Evolutionary conservation across 2,797 vertebrate genomes (phyloP).

Genomic region (Anas bernieri): DNA sequence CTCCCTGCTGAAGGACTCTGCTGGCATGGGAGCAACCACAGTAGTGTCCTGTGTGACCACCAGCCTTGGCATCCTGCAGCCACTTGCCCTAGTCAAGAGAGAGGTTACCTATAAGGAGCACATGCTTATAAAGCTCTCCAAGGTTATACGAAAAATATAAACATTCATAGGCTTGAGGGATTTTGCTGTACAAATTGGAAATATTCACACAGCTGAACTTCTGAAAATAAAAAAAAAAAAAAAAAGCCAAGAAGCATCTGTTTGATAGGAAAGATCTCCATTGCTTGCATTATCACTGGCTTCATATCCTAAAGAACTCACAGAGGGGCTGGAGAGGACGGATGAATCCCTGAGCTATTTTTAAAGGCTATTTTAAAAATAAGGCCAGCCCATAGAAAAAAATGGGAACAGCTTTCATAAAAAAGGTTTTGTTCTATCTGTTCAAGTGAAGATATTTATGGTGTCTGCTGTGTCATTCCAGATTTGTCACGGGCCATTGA

Average conservation of each 20-base stretch:
- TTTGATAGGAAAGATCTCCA: background rate
- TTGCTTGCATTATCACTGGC: background rate
- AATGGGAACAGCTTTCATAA: slow-evolving; percentile 50
- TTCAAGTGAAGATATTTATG: slow-evolving; percentile 71
- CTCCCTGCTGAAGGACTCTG: background rate
- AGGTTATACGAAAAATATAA: background rate
- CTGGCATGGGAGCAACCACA: fast-evolving
- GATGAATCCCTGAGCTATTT: background rate
- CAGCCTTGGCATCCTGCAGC: background rate
- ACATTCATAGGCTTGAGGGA: background rate
- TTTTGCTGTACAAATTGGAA: background rate
- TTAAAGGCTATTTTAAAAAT: slow-evolving; percentile 58
- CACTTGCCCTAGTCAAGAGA: background rate
- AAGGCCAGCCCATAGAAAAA: slow-evolving; percentile 65
- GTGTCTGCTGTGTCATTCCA: slow-evolving; percentile 71
- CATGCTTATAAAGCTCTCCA: background rate
- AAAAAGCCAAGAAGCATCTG: background rate
- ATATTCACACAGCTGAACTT: background rate
- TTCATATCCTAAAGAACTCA: background rate
- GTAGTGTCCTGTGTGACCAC: background rate
- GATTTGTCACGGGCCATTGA: slow-evolving; percentile 73
- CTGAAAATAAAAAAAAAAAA: background rate
- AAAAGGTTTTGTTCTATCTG: slow-evolving; percentile 68
- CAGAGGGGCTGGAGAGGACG: background rate
- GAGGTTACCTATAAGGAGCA: background rate